Base-by-base conservation (phyloP, 2,113 vertebrate genomes). In the Megaceryle maxima region DNA sequence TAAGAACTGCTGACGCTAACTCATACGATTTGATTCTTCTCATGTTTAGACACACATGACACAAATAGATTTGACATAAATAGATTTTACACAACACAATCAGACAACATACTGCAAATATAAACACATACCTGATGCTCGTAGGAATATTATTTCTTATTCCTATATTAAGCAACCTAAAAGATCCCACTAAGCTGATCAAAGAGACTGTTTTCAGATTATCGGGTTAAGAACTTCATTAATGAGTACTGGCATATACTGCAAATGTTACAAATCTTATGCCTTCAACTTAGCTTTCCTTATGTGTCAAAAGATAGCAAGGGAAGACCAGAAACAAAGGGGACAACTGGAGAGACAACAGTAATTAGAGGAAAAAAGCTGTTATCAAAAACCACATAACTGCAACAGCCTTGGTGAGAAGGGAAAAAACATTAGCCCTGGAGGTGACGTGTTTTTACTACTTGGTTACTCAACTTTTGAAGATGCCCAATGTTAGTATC, bases 21-120 rank as follows among this genome's bases (percentile, higher is more conserved):
- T 57, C 28, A 13, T 7, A 37, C 0, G 0, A 55, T n/a, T 68
- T 17, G 7, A 22, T 69, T 68, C 67, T 24, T 25, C 8, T n/a
- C 43, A 26, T 19, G 53, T 46, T 64, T 4, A 2, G 28, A 31
- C 57, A 67, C 21, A 26, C 2, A 4, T 9, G 13, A 64, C 21
- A 25, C 5, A 2, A 33, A 43, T 1, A 56, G 26, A 80, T 37
- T 63, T 9, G 13, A 64, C 21, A 25, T 4, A 2, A 33, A 43
- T 1, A 56, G 26, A 80, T 37, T 63, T 63, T 63, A 57, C 9
- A 57, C 14, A 59, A 35, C 44, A 44, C 7, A 33, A 50, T 12
- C 57, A 55, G 62, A 31, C 13, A 18, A 29, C 1, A 6, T 4
- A 28, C 13, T 29, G 3, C 18, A 55, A 73, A 48, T 39, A 76